A percentile compares a stretch with the other conserved stretches of the same genome.
Conservation (phyloP, 2,113 vertebrate genomes). For the Heterotilapia buettikoferi region DNA sequence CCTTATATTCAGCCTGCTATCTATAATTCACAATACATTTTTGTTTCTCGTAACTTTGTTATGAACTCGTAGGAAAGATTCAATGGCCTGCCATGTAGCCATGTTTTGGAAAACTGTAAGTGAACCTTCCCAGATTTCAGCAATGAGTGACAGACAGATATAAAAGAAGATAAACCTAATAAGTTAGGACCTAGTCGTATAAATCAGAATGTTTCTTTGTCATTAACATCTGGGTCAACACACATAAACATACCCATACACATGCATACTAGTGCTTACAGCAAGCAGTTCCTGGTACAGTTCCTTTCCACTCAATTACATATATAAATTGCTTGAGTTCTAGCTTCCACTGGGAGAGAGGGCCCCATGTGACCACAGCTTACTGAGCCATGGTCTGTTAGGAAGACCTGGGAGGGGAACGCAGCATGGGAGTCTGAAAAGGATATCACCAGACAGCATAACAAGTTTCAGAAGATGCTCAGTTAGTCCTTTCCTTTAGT, state of each 20-base stretch:
- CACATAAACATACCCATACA: neutral
- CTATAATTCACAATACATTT: neutral
- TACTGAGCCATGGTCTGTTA: conserved; percentile 1
- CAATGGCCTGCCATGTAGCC: neutral
- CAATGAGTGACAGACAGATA: neutral
- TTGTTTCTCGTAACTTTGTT: neutral
- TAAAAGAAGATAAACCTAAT: neutral
- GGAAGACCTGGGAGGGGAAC: conserved; percentile 5
- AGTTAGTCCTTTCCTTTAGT: neutral
- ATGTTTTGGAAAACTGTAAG: neutral
- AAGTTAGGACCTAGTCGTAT: neutral
- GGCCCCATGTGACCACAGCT: neutral
- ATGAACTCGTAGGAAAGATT: neutral
- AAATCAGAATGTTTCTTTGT: neutral
- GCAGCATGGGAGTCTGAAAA: neutral
- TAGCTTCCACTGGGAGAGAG: conserved; percentile 17
- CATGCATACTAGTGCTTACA: neutral
- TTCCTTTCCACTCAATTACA: conserved; percentile 54
- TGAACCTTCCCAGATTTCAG: neutral
- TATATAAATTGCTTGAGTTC: conserved; percentile 49
- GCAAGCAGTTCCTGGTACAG: neutral
- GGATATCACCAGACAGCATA: neutral
- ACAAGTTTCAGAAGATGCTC: neutral
- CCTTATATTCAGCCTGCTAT: neutral
- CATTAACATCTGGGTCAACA: neutral